phyloP scores from a whole-genome alignment of 2,113 vertebrate species.

The Plecturocebus donacophilus region DNA sequence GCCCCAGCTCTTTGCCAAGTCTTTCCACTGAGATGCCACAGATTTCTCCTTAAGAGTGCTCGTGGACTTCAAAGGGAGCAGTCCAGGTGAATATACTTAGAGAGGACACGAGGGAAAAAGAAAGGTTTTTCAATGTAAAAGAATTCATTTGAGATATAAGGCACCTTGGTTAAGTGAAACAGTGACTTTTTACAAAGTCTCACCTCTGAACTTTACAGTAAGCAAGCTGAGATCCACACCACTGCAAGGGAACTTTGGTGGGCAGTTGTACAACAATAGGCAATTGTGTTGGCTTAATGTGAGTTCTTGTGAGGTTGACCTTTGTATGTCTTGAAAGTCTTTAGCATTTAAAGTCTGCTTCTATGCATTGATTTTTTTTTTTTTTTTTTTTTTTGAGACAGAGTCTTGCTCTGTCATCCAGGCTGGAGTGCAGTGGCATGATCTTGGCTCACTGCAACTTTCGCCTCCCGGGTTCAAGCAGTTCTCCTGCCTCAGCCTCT shows the following conservation, averaged over 20 bases:
- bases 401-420: no score
- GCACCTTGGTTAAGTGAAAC: not conserved
- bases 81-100: not conserved
- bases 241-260: not conserved
- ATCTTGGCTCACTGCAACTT: no score
- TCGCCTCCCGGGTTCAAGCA: no score
- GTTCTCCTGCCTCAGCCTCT: no score
- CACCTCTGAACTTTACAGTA: not conserved
- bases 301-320: not conserved
- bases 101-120: not conserved
- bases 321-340: not conserved
- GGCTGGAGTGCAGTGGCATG: no score
- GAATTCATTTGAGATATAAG: not conserved
- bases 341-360: no score
- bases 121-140: not conserved
- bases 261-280: rapidly evolving
- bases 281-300: rapidly evolving
- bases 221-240: not conserved
- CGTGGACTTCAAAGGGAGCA: rapidly evolving
- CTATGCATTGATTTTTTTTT: not conserved
- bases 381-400: no score
- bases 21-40: no score
- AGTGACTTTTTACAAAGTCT: not conserved
- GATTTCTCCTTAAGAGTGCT: not conserved
- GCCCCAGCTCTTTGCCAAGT: not conserved